Conservation (phyloP, 2,113 vertebrate genomes). For the Oceanodroma tethys region DNA sequence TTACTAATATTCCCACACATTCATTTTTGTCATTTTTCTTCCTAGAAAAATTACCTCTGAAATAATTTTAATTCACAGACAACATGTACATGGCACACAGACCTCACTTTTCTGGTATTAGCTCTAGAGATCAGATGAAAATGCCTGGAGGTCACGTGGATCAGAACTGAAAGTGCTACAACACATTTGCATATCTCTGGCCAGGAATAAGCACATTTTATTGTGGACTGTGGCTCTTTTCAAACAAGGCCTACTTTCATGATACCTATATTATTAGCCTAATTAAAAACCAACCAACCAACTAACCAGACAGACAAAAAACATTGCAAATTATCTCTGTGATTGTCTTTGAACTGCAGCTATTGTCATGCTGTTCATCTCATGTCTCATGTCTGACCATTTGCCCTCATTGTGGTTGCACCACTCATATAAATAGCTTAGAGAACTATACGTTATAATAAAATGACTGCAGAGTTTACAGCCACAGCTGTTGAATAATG, state of each 20-base stretch:
- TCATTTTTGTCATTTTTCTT: background rate
- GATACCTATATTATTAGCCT: background rate
- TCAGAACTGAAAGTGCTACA: background rate
- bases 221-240: background rate
- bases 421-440: background rate
- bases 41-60: background rate
- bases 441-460: background rate
- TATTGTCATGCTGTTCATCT: background rate
- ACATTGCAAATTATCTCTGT: background rate
- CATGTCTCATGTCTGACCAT: background rate
- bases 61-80: background rate
- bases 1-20: background rate
- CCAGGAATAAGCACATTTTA: background rate
- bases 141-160: background rate
- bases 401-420: background rate
- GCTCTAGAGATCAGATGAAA: background rate
- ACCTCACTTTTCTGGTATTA: background rate
- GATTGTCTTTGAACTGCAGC: background rate
- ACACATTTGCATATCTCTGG: background rate
- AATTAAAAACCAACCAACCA: background rate
- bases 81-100: rapidly evolving
- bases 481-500: background rate
- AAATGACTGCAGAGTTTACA: background rate
- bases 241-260: background rate
- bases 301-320: background rate